phyloP scores from a whole-genome alignment of 2,797 vertebrate species.

The Coregonus sp. region DNA sequence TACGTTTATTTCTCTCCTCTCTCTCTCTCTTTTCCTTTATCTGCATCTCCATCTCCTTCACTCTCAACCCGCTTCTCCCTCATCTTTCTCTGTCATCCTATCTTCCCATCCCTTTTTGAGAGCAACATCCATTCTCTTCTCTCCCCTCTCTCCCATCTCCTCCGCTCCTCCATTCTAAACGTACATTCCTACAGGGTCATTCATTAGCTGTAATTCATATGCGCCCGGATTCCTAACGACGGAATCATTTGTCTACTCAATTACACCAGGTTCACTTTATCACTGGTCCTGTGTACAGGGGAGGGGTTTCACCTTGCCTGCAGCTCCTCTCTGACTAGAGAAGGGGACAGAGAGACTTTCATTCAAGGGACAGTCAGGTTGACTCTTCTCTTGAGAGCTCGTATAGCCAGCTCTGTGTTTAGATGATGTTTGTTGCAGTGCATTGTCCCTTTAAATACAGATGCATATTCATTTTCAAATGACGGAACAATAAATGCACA shows the following conservation, averaged over 20 bases:
- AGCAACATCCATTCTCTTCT: neutral
- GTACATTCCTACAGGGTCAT: conserved; percentile 34
- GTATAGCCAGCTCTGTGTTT: neutral
- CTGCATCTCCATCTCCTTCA: neutral
- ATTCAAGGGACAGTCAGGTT: neutral
- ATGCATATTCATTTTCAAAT: no score
- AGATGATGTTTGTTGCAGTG: neutral
- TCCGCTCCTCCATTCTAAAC: conserved; percentile 29
- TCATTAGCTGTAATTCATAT: conserved; percentile 48
- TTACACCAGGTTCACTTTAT: conserved; percentile 11
- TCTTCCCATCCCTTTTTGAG: neutral
- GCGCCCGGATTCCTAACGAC: conserved; percentile 27
- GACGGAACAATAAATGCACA: neutral
- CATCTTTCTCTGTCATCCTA: conserved; percentile 31
- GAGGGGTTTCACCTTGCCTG: conserved; percentile 20
- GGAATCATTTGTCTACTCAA: conserved; percentile 34
- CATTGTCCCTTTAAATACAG: no score
- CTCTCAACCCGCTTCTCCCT: neutral
- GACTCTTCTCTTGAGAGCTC: neutral
- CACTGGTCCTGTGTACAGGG: conserved; percentile 3
- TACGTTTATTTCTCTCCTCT: neutral
- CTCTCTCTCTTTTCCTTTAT: conserved; percentile 19
- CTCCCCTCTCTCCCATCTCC: conserved; percentile 12
- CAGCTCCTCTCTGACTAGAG: neutral
- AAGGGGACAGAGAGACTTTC: neutral